Evolutionary conservation across 2,888 invertebrate species (phyloP), one percentile per base, ranked within the genome.

Genomic region (Synanthedon vespiformis): DNA sequence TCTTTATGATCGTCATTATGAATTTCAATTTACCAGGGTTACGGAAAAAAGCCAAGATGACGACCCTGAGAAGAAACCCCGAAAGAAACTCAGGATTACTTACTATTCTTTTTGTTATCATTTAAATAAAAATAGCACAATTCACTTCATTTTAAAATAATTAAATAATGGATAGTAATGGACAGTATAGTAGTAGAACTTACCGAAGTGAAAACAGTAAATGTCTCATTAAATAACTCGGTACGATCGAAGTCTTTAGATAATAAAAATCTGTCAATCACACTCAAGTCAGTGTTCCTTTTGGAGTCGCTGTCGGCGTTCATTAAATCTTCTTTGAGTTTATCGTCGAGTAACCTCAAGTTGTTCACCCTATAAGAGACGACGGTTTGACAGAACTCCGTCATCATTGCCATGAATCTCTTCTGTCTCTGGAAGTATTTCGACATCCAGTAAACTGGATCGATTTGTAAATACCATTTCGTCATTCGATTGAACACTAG

Each of bases 141-240:
- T n/a, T n/a, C n/a, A n/a, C n/a, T n/a, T n/a, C n/a, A n/a, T n/a
- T n/a, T n/a, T n/a, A n/a, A n/a, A n/a, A n/a, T n/a, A n/a, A n/a
- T n/a, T n/a, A n/a, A n/a, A n/a, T n/a, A n/a, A n/a, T n/a, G n/a
- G 16, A 16, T 16, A 16, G 16, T n/a, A 16, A 16, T 16, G 16
- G 16, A 16, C 16, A 22, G 18, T 22, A 22, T 22, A 22, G 22
- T 22, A 22, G 22, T 4, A 22, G 22, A 10, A 62, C 77, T 75
- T 61, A 84, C 84, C 48, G 83, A 73, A 40, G 83, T 84, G 57
- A 84, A 85, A 54, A 84, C 63, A 2, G 85, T 83, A 54, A 80
- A 79, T 0, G 77, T 81, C 58, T 81, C 83, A 1, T 64, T 56
- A 2, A 68, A 2, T 48, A 83, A 22, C 40, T 80, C 77, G 0